Conservation (phyloP, 2,888 invertebrate species). For the Lissonota sp. region DNA sequence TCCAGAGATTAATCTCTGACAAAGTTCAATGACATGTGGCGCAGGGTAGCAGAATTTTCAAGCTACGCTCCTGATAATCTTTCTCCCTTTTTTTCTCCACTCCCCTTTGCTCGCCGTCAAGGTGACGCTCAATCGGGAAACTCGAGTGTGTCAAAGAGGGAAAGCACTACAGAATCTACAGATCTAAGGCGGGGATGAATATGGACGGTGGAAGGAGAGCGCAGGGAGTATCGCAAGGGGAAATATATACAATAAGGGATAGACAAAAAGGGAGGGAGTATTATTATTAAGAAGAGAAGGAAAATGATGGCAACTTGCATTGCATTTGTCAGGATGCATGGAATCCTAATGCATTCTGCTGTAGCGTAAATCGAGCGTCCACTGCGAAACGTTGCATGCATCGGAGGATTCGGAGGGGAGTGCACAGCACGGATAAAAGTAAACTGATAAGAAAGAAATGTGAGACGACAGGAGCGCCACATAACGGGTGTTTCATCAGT, state of each 20-base stretch:
- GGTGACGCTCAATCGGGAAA: constrained; percentile 61
- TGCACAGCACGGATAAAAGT: not conserved
- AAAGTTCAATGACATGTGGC: not conserved
- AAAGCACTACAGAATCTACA: constrained; percentile 54
- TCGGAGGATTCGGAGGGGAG: constrained; percentile 10
- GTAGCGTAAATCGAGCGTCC: constrained; percentile 37
- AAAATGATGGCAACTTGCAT: constrained; percentile 32
- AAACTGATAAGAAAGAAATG: too few relatives aligned
- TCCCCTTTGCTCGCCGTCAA: constrained; percentile 46
- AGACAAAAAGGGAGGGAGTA: constrained; percentile 15
- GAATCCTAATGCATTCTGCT: constrained; percentile 69
- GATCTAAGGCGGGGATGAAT: constrained; percentile 37
- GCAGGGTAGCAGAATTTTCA: not conserved
- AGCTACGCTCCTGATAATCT: constrained; percentile 53
- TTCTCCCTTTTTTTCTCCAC: constrained; percentile 42
- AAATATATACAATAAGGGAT: constrained; percentile 35
- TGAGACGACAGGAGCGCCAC: too few relatives aligned
- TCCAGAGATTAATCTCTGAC: not conserved
- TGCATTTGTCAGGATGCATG: constrained; percentile 49
- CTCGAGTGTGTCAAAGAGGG: constrained; percentile 59
- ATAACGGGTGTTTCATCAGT: too few relatives aligned
- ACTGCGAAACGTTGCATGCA: not conserved
- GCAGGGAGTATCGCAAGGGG: constrained; percentile 14
- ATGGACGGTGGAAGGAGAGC: constrained; percentile 11
- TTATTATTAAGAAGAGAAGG: constrained; percentile 49